Evolutionary conservation across 2,888 invertebrate genomes (phyloP).

Genomic region (Eupithecia abbreviata): DNA sequence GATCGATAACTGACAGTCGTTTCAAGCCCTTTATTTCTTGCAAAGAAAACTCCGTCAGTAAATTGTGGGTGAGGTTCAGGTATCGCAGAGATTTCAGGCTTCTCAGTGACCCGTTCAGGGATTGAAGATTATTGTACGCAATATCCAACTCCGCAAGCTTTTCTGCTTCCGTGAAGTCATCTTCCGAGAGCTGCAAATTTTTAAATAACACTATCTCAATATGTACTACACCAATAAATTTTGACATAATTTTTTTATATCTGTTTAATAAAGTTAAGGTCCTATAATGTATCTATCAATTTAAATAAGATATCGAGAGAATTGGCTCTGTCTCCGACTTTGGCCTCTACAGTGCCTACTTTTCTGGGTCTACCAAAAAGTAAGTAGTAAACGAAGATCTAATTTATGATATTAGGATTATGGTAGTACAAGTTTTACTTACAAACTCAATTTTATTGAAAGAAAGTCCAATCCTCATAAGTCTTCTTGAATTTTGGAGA

Average conservation of each 20-base stretch:
- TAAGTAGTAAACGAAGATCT: not conserved
- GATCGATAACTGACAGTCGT: conserved; percentile 88
- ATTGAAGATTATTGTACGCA: conserved; percentile 88
- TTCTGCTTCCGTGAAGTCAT: conserved; percentile 90
- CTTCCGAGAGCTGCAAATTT: conserved; percentile 85
- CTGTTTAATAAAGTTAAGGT: too few species aligned
- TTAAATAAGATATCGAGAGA: not conserved
- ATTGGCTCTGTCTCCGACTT: not conserved
- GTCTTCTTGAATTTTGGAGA: conserved; percentile 86
- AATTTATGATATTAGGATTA: not conserved
- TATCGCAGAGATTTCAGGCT: conserved; percentile 87
- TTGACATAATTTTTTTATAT: not conserved
- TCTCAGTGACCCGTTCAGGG: conserved; percentile 88
- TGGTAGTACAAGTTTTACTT: conserved; percentile 56
- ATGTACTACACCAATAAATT: too few species aligned
- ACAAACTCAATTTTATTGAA: conserved; percentile 90
- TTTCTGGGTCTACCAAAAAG: not conserved
- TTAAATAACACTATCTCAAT: not conserved
- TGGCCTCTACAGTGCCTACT: not conserved
- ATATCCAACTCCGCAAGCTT: conserved; percentile 88
- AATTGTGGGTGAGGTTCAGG: conserved; percentile 90
- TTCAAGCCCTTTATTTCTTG: conserved; percentile 90
- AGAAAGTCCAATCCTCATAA: conserved; percentile 87
- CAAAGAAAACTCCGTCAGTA: conserved; percentile 90
- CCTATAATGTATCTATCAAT: too few species aligned